These are phyloP conservation scores for Lottia scabra DNA, from an alignment of 2,888 invertebrate species.

Conservation along the genomic window DNA sequence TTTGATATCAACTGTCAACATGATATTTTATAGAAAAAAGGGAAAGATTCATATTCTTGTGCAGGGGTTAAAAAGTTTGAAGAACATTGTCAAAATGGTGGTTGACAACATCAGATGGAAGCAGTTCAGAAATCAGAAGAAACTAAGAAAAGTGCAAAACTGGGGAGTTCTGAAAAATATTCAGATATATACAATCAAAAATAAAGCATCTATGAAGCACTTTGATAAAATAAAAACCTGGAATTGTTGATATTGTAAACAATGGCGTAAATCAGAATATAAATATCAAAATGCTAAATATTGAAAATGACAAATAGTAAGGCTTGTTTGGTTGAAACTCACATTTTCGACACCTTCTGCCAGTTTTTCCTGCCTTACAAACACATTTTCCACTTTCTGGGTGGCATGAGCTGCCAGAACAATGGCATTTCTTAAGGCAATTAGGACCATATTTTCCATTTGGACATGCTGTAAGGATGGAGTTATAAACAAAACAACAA, in stretches of 20 bases:
- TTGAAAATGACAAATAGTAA: too few relatives aligned
- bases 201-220: not conserved
- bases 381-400: slow-evolving; percentile 64
- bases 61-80: too few relatives aligned
- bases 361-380: slow-evolving; percentile 68
- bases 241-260: too few relatives aligned
- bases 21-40: not conserved
- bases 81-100: too few relatives aligned
- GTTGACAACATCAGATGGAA: too few relatives aligned
- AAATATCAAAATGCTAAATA: too few relatives aligned
- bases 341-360: slow-evolving; percentile 68
- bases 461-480: slow-evolving; percentile 42
- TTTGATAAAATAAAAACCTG: not conserved
- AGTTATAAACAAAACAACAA: not conserved
- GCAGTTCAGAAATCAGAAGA: too few relatives aligned
- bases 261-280: too few relatives aligned
- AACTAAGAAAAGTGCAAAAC: too few relatives aligned
- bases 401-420: slow-evolving; percentile 61
- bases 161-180: too few relatives aligned
- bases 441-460: slow-evolving; percentile 64
- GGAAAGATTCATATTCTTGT: not conserved
- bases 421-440: slow-evolving; percentile 58
- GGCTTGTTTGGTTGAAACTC: slow-evolving; percentile 29
- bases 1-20: not conserved
- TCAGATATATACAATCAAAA: not conserved